Conservation (phyloP, 2,888 invertebrate species). For the Ormia ochracea region DNA sequence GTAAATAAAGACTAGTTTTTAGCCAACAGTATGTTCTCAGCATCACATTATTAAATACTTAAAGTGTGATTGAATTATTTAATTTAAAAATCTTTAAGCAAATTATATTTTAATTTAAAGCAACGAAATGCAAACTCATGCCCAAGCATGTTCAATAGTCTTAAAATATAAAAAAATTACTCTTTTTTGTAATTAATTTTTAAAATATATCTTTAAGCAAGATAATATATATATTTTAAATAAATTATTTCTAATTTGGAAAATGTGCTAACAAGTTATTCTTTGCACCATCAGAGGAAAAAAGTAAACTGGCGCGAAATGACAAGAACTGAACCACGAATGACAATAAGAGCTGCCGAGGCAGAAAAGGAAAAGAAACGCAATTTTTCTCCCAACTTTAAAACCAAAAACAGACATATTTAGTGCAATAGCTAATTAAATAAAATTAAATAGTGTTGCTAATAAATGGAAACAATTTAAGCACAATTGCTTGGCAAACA, state of each 20-base stretch:
- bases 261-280: no score
- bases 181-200: not conserved
- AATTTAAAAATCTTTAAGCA: not conserved
- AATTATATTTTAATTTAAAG: not conserved
- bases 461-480: not conserved
- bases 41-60: not conserved
- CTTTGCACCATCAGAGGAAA: no score
- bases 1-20: not conserved
- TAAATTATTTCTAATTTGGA: not conserved
- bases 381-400: no score
- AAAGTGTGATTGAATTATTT: not conserved
- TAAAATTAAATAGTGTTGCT: no score
- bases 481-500: not conserved
- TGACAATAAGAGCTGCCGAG: no score
- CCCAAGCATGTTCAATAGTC: conserved; percentile 51
- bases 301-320: no score
- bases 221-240: not conserved
- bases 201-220: conserved; percentile 6
- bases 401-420: no score
- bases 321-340: no score
- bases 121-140: conserved; percentile 37
- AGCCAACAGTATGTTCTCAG: not conserved
- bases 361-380: no score
- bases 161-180: conserved; percentile 42
- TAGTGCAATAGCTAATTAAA: no score